Evolutionary conservation across 1,140 invertebrate genomes (phyloP).

Genomic region (Augochlora pura): DNA sequence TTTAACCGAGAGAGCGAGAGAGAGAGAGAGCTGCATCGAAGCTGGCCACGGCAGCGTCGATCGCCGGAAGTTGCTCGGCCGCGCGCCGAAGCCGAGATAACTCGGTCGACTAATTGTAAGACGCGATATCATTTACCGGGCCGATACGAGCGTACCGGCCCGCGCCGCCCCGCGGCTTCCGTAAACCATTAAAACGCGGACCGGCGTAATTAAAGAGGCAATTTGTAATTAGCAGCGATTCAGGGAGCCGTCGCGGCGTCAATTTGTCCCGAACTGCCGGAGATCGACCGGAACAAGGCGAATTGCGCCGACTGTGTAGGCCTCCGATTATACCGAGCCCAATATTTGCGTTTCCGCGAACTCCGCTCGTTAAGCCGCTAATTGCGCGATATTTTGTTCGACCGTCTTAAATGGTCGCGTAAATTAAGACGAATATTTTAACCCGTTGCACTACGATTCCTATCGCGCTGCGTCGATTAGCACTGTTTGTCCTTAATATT

Average conservation of each 20-base stretch:
- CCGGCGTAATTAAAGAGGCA: conserved; percentile 20
- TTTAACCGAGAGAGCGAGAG: conserved; percentile 1
- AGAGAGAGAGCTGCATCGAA: background rate
- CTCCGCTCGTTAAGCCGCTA: too few species aligned
- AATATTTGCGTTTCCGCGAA: too few species aligned
- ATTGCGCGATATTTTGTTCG: too few species aligned
- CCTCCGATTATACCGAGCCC: too few species aligned
- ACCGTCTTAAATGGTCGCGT: too few species aligned
- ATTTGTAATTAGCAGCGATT: conserved; percentile 27
- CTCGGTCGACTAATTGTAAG: conserved; percentile 22
- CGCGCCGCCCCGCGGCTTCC: background rate
- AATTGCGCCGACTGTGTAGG: too few species aligned
- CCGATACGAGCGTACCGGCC: background rate
- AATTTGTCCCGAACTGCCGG: background rate
- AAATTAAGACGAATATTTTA: too few species aligned
- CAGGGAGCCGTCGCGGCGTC: background rate
- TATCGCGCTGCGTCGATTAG: too few species aligned
- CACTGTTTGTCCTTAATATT: too few species aligned
- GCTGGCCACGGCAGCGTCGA: too few species aligned
- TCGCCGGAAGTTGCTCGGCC: too few species aligned
- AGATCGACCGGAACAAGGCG: background rate
- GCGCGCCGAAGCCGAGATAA: background rate
- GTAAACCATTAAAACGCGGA: background rate
- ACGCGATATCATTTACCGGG: conserved; percentile 12
- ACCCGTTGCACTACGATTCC: too few species aligned